Evolutionary conservation across 2,113 vertebrate genomes (phyloP), one percentile per base, ranked within the genome.

Genomic region (Lota lota): DNA sequence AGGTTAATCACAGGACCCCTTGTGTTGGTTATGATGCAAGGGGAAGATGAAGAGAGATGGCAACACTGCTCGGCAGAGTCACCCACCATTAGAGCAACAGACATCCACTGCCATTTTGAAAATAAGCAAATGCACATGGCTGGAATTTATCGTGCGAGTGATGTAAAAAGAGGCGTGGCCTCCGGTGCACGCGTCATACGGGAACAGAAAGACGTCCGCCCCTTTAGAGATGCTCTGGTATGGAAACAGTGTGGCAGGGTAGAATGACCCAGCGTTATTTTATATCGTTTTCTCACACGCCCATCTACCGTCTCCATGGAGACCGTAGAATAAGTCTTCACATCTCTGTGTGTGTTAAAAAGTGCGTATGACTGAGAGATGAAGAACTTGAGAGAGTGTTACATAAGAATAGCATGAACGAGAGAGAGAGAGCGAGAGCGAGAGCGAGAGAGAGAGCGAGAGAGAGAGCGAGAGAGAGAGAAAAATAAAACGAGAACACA

Each of bases 341-440:
- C 15, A 12, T 17, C 10, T 24, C 14, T 61, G 59, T 61, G 59
- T 61, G 22, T 61, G 17, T 40, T 14, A 10, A 47, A 47, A 12
- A 47, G 40, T 47, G 57, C 63, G 33, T 64, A 47, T 53, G 40
- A 62, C 40, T 68, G 63, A 58, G 50, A 76, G 40, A 20, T 67
- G 64, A 11, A 40, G 24, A 63, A 63, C n/a, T 24, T 17, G 53
- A 78, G 75, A 66, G 33, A 72, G 63, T 72, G 63, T 86, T 87
- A 87, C 57, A 51, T 85, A 87, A 88, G 62, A 70, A 72, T 54
- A 74, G 76, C 75, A 79, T 40, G 21, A 81, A 47, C 40, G 10
- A 47, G 40, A 47, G 40, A 47, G 40, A 47, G 7, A 47, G 2
- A 12, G 10, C 6, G 40, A 47, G 40, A 47, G 40, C 5, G 7